Conservation (phyloP, 1,140 invertebrate species). For the Nasonia giraulti region DNA sequence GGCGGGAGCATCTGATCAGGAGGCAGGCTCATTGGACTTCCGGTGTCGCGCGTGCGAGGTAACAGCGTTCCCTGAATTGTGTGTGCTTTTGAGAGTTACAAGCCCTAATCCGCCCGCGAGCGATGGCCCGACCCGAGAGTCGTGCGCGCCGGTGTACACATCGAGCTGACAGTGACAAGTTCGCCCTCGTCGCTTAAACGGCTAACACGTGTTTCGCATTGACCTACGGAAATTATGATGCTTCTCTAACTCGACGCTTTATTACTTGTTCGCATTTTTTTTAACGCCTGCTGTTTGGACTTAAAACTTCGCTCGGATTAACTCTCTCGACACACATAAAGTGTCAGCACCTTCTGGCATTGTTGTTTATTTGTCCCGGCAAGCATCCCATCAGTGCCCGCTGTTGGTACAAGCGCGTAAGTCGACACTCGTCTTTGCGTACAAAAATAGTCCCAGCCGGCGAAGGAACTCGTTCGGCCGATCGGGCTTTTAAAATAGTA, state of each 20-base stretch:
- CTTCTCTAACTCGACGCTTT: no score
- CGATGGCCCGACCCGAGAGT: no score
- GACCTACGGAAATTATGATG: not conserved
- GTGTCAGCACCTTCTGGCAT: not conserved
- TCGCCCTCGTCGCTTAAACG: no score
- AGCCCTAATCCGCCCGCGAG: no score
- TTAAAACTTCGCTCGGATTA: not conserved
- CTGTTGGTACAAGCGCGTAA: constrained; percentile 1
- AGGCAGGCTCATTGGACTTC: no score
- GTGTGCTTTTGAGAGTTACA: not conserved
- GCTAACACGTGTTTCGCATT: not conserved
- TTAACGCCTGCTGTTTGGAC: no score
- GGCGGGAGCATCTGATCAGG: no score
- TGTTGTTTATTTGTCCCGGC: not conserved
- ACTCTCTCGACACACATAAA: not conserved
- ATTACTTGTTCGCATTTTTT: no score
- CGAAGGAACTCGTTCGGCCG: not conserved
- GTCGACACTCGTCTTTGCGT: constrained; percentile 12
- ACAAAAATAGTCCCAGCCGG: constrained; percentile 1
- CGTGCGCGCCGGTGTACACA: no score
- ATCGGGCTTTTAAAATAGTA: constrained; percentile 16
- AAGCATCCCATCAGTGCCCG: not conserved
- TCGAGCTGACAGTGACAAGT: no score
- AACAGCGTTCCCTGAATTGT: no score
- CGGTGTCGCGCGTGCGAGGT: no score